Base-by-base conservation (phyloP, 92 coral and sea anemone species). In the Anthopleura xanthogrammica region DNA sequence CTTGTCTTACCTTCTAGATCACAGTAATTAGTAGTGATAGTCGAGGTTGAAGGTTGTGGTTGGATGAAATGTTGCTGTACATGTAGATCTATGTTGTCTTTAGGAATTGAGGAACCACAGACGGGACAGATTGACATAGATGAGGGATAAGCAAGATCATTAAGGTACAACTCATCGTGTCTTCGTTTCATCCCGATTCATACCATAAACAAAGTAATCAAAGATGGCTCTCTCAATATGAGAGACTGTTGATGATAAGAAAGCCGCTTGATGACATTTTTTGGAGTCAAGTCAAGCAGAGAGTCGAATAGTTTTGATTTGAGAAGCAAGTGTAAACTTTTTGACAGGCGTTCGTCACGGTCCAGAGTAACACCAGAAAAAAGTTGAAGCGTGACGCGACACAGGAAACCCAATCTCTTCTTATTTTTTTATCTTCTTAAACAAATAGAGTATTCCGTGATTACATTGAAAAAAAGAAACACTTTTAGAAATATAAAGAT, bases 131-230 rank as follows among this genome's bases (percentile, higher is more conserved):
- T 94, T 46, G 98, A 94, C 76, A 91, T 76, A 1, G 98, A 90
- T 12, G 95, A 94, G 75, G 95, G 89, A 54, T 89, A 89, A 52
- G 86, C 87, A 75, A 87, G 82, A 74, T 94, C 93, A 80, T 94
- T 91, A 46, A 88, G 87, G 85, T 91, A 89, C 9, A 91, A 39
- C 10, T 94, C 98, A 52, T 89, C 91, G 64, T 95, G 87, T 75
- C 93, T 86, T 65, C 98, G 90, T 88, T 94, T 94, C 98, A 94
- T 94, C 40, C 78, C 97, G 90, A 83, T 94, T 94, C 98, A 94
- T 91, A 58, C 79, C 97, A 80, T 64, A 80, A 57, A 78, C 66
- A 72, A 11, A 56, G 52, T 72, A 73, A 16, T 76, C 43, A 57
- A 29, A 39, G 19, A 23, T 5, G 72, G 42, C 6, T 68, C 46